Evolutionary conservation across 2,888 invertebrate species (phyloP).

Genomic region (Caenorhabditis wallacei): DNA sequence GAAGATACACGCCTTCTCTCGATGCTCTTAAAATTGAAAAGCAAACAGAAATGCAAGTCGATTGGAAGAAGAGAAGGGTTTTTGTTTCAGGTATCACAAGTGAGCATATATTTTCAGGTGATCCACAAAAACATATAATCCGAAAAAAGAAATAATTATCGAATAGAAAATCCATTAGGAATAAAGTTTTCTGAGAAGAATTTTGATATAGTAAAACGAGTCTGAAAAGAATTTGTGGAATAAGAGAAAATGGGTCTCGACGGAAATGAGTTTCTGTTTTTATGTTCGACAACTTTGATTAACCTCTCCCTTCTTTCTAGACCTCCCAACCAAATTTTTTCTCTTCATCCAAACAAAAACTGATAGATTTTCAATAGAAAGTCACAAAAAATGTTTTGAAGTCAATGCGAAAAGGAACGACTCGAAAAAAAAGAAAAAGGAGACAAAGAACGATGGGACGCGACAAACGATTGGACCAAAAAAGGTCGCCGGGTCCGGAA

Average conservation of each 20-base stretch:
- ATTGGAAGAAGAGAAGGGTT: not conserved
- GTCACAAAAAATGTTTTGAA: not conserved
- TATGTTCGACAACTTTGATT: conserved; percentile 56
- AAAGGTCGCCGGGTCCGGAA: conserved; percentile 61
- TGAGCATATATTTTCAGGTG: not conserved
- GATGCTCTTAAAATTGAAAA: conserved; percentile 46
- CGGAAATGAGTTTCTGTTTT: conserved; percentile 60
- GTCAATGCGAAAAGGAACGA: conserved; percentile 2
- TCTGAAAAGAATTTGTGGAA: not conserved
- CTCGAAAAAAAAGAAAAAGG: not conserved
- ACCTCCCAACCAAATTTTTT: not conserved
- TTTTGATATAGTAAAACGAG: not conserved
- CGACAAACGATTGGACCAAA: conserved; percentile 43
- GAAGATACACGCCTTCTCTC: conserved; percentile 1
- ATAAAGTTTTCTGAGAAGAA: not conserved
- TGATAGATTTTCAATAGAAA: not conserved
- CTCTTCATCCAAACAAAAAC: not conserved
- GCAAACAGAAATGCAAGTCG: conserved; percentile 24
- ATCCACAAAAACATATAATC: too few species aligned
- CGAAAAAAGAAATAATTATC: too few species aligned
- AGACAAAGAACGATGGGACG: conserved; percentile 21
- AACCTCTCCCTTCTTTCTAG: conserved; percentile 10
- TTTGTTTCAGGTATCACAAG: conserved; percentile 51
- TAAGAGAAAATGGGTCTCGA: conserved; percentile 9
- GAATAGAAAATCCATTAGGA: not conserved